These are phyloP conservation scores for Scyliorhinus canicula DNA, from an alignment of 2,797 vertebrate genomes.

Conservation along the genomic window DNA sequence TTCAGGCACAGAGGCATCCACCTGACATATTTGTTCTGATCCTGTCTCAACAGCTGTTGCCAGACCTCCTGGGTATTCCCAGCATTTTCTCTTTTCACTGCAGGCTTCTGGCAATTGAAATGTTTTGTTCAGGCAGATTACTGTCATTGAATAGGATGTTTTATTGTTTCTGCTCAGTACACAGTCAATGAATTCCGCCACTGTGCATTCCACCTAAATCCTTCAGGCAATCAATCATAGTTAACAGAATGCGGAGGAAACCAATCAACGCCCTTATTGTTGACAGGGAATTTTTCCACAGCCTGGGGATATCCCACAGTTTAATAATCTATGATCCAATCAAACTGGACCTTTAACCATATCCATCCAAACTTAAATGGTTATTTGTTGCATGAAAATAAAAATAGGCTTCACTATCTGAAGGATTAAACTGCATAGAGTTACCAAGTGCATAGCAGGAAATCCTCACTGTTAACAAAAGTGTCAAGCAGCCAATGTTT, in stretches of 20 bases:
- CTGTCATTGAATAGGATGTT: neutral
- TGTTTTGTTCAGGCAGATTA: neutral
- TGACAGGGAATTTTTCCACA: neutral
- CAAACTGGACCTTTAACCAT: neutral
- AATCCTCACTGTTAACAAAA: neutral
- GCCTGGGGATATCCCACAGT: neutral
- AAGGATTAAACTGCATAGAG: neutral
- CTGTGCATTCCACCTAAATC: neutral
- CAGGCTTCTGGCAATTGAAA: neutral
- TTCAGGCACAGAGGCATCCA: too few species aligned
- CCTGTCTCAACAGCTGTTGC: too few species aligned
- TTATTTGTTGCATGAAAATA: too few species aligned
- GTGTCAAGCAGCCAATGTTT: too few species aligned
- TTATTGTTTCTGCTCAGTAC: neutral
- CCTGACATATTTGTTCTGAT: too few species aligned
- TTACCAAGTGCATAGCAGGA: neutral
- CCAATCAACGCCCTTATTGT: neutral
- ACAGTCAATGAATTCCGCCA: neutral
- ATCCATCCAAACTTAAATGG: neutral
- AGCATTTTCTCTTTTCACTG: neutral
- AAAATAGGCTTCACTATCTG: neutral
- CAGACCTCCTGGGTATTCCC: too few species aligned
- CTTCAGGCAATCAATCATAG: neutral
- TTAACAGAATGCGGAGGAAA: neutral
- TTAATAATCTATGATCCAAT: neutral